Evolutionary conservation across 1,140 invertebrate species (phyloP).

Genomic region (Hycleus cichorii): DNA sequence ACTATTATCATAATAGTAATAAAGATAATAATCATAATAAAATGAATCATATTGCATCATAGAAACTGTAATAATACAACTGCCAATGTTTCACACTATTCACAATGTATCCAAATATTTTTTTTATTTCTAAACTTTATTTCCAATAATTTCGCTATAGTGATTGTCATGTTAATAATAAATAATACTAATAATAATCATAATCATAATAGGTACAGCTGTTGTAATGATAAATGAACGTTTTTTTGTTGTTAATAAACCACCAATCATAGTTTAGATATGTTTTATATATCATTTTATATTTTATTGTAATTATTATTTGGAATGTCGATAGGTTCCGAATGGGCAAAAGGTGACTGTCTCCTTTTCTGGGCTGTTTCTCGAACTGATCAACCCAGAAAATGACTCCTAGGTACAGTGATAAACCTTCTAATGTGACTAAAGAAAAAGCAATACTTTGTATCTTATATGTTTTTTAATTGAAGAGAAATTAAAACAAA

Average conservation of each 20-base stretch:
- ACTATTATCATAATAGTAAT: neutral
- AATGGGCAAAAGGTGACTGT: slow-evolving; percentile 6
- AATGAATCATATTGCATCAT: slow-evolving; percentile 10
- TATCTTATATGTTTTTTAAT: slow-evolving; percentile 51
- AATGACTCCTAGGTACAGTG: slow-evolving; percentile 42
- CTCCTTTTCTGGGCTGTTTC: slow-evolving; percentile 2
- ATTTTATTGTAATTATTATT: slow-evolving; percentile 13
- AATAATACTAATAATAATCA: slow-evolving; percentile 13
- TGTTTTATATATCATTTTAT: neutral
- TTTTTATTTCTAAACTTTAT: too few relatives aligned
- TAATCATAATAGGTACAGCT: slow-evolving; percentile 33
- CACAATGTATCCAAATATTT: too few relatives aligned
- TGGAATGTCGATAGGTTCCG: slow-evolving; percentile 9
- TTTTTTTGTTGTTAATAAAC: slow-evolving; percentile 3
- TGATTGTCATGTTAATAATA: slow-evolving; percentile 1
- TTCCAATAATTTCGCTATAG: slow-evolving; percentile 15
- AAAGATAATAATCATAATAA: too few relatives aligned
- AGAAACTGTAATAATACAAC: neutral
- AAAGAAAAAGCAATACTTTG: slow-evolving; percentile 59
- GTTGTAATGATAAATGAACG: slow-evolving; percentile 40
- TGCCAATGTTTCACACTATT: too few relatives aligned
- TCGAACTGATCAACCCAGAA: slow-evolving; percentile 4
- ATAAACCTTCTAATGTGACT: slow-evolving; percentile 62
- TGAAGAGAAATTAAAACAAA: slow-evolving; percentile 31
- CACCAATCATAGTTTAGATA: slow-evolving; percentile 8